Evolutionary conservation across 2,888 invertebrate species (phyloP), one percentile per base, ranked within the genome.

Genomic region (Patella depressa): DNA sequence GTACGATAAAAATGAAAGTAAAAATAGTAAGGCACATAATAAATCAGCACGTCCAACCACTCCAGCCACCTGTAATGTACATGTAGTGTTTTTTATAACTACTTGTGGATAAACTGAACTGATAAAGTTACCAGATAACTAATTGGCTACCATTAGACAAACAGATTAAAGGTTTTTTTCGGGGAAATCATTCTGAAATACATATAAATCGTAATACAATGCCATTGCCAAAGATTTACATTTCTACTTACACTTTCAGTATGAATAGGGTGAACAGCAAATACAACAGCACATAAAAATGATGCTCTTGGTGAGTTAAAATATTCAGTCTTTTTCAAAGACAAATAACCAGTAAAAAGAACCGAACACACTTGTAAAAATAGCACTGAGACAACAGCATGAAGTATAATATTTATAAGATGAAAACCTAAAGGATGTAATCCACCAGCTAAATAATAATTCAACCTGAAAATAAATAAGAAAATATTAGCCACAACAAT

Each of bases 11-110:
- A 96, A 93, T 69, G 95, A 94, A 73, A 94, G 82, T 85, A 97
- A 94, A 89, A 95, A 96, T 83, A 96, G 94, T 14, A 96, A 92
- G 3, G 96, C 94, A 90, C 96, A 95, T 81, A 98, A 93, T 75
- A 98, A 93, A 91, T 98, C 98, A 57, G 98, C 98, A 89, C 98
- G 93, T 45, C 98, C 98, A 15, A 98, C 98, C 77, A 98, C 94
- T 29, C 97, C 97, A 78, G 96, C 95, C 3, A 98, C 93, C 94
- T 94, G 88, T 53, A 90, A 81, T 71, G 72, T 73, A 53, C 5
- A 45, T 14, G 3, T 29, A 53, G 45, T 19, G 11, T 74, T n/a
- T 53, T n/a, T 19, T 3, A 53, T 7, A 45, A 45, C 1, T 45
- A 9, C 45, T 45, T 45, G 45, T 45, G 7, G 45, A 45, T 45